Evolutionary conservation across 2,888 invertebrate genomes (phyloP).

Genomic region (Hypomecis atomaria): DNA sequence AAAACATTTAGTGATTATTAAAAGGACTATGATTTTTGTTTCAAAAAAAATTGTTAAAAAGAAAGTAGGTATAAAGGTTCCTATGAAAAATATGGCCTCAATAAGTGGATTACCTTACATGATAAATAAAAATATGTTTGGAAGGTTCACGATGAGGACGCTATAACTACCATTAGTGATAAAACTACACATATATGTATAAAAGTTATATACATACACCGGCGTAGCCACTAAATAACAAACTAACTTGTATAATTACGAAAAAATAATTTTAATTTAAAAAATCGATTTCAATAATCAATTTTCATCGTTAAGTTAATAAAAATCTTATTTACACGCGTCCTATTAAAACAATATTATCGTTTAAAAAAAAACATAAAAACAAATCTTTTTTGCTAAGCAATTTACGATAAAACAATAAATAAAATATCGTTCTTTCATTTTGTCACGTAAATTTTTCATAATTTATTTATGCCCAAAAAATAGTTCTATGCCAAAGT

Average conservation of each 20-base stretch:
- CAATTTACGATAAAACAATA: conserved; percentile 72
- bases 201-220: conserved; percentile 67
- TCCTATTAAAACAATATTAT: conserved; percentile 67
- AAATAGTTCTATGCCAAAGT: conserved; percentile 19
- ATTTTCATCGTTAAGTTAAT: conserved; percentile 63
- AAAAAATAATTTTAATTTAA: conserved; percentile 54
- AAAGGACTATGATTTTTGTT: background rate
- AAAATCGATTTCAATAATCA: conserved; percentile 45
- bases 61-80: conserved; percentile 6
- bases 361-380: conserved; percentile 54
- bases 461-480: conserved; percentile 23
- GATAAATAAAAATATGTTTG: conserved; percentile 44
- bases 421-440: conserved; percentile 51
- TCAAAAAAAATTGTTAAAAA: no score
- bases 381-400: conserved; percentile 69
- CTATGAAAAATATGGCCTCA: conserved; percentile 31
- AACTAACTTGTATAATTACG: conserved; percentile 62
- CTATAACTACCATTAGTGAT: conserved; percentile 47
- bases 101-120: conserved; percentile 51
- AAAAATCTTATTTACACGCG: conserved; percentile 82
- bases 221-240: conserved; percentile 80
- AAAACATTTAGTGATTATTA: no score
- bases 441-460: conserved; percentile 24
- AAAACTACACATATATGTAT: conserved; percentile 58
- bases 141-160: conserved; percentile 40